Conservation (phyloP, 2,113 vertebrate species). For the Candoia aspera region DNA sequence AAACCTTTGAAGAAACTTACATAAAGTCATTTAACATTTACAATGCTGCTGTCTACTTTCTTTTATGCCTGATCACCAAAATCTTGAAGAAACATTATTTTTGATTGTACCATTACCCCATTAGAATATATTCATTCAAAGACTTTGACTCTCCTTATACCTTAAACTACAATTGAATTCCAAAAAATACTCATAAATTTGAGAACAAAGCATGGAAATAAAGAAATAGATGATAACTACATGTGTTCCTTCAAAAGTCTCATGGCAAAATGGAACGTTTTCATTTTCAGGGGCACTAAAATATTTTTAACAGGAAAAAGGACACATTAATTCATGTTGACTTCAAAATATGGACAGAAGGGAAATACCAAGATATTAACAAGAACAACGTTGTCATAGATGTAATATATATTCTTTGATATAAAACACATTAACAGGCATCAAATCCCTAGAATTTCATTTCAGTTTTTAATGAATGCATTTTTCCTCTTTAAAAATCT, state of each 20-base stretch:
- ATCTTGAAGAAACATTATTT: not conserved
- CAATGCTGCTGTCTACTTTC: not conserved
- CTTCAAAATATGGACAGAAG: conserved; percentile 14
- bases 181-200: conserved; percentile 28
- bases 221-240: conserved; percentile 17
- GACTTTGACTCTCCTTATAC: not conserved
- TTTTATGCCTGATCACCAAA: not conserved
- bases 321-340: not conserved
- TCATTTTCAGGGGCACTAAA: conserved; percentile 34
- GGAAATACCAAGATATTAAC: conserved; percentile 36
- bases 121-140: not conserved
- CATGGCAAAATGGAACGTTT: not conserved
- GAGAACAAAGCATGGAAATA: not conserved
- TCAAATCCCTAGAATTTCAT: not conserved
- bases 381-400: conserved; percentile 19
- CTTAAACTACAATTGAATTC: conserved; percentile 25
- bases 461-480: not conserved
- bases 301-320: conserved; percentile 13
- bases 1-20: not conserved
- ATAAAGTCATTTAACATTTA: not conserved
- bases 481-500: not conserved
- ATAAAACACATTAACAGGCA: not conserved
- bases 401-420: conserved; percentile 23
- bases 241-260: not conserved
- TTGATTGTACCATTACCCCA: not conserved